phyloP scores from a whole-genome alignment of 2,888 invertebrate species.

The Platycheirus albimanus region DNA sequence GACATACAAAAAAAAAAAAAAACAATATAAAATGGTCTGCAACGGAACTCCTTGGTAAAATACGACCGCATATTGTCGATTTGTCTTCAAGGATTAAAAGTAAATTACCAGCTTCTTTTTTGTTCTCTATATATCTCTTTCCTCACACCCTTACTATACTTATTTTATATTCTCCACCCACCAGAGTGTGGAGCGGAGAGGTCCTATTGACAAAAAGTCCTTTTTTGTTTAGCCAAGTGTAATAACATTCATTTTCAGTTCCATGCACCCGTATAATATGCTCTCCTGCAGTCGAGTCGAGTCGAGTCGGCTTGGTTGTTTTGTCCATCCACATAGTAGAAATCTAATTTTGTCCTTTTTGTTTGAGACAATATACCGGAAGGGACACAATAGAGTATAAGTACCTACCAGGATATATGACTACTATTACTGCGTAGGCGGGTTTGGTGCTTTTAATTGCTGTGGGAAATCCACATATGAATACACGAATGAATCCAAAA shows the following conservation, averaged over 20 bases:
- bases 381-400: conserved; percentile 38
- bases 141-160: neutral
- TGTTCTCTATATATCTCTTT: conserved; percentile 6
- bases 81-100: conserved; percentile 74
- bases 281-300: conserved; percentile 34
- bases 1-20: conserved; percentile 21
- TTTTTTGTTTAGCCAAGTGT: conserved; percentile 72
- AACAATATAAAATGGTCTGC: conserved; percentile 1
- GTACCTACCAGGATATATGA: conserved; percentile 52
- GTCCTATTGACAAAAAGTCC: conserved; percentile 54
- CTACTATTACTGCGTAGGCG: conserved; percentile 65
- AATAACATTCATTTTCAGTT: conserved; percentile 73
- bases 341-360: conserved; percentile 65
- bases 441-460: conserved; percentile 81
- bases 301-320: neutral
- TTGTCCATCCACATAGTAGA: conserved; percentile 29
- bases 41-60: conserved; percentile 11
- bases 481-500: conserved; percentile 56
- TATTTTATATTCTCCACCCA: conserved; percentile 10
- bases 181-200: neutral
- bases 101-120: conserved; percentile 69
- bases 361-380: conserved; percentile 33
- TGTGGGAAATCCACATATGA: conserved; percentile 82
- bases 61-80: conserved; percentile 71
- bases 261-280: conserved; percentile 73